These are phyloP conservation scores for Apantesis nais DNA, from an alignment of 2,888 invertebrate genomes.

Conservation along the genomic window DNA sequence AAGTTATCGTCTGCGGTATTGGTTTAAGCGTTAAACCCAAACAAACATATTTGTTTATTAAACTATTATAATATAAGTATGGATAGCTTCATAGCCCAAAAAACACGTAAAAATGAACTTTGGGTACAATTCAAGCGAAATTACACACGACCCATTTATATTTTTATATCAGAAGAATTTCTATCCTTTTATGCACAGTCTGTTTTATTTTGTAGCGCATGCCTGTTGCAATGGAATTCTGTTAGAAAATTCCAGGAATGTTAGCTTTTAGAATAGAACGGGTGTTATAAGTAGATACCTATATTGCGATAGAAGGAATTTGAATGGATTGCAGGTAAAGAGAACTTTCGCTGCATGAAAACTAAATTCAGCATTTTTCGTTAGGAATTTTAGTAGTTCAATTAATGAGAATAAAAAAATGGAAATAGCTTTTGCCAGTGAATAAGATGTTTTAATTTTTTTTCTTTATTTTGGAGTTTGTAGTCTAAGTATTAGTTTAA, in stretches of 20 bases:
- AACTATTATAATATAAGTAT: too few relatives aligned
- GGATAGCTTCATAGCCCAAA: too few relatives aligned
- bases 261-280: conserved; percentile 29
- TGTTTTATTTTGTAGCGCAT: conserved; percentile 38
- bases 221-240: conserved; percentile 40
- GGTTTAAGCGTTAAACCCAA: too few relatives aligned
- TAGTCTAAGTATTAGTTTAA: not conserved
- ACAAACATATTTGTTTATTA: too few relatives aligned
- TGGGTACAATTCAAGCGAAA: too few relatives aligned
- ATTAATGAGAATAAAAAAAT: not conserved
- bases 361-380: not conserved
- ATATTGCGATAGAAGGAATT: conserved; percentile 34
- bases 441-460: too few relatives aligned
- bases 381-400: not conserved
- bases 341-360: not conserved
- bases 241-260: conserved; percentile 35
- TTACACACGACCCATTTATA: not conserved
- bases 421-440: not conserved
- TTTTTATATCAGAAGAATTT: conserved; percentile 15
- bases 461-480: too few relatives aligned
- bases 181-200: conserved; percentile 18
- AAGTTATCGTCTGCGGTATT: too few relatives aligned
- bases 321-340: conserved; percentile 9
- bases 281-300: conserved; percentile 26
- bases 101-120: too few relatives aligned